Evolutionary conservation across 2,888 invertebrate genomes (phyloP).

Genomic region (Cheilosia pagana): DNA sequence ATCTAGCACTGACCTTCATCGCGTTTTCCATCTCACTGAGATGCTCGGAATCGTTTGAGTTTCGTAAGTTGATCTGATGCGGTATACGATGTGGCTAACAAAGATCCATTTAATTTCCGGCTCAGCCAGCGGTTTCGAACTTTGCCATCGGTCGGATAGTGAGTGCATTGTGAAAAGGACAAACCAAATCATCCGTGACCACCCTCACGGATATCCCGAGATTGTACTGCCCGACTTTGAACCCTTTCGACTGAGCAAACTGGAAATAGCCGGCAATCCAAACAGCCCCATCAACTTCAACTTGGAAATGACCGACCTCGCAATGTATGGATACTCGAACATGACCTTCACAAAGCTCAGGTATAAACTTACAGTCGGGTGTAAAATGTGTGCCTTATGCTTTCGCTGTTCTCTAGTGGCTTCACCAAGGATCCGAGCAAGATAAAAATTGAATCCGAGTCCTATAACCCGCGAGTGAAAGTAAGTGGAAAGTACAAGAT

Average conservation of each 20-base stretch:
- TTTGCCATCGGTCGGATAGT: constrained; percentile 76
- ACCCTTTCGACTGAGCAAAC: constrained; percentile 71
- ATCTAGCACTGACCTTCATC: background rate
- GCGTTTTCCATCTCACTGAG: background rate
- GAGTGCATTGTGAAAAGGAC: constrained; percentile 76
- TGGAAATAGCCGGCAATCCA: constrained; percentile 74
- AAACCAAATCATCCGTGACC: constrained; percentile 58
- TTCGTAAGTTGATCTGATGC: constrained; percentile 13
- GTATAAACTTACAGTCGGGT: constrained; percentile 4
- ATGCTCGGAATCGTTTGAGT: constrained; percentile 3
- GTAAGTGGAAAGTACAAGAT: constrained; percentile 77
- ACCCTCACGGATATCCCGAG: constrained; percentile 76
- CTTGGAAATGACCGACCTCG: constrained; percentile 75
- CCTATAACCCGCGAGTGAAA: constrained; percentile 55
- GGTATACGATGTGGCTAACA: no score
- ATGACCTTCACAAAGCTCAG: constrained; percentile 59
- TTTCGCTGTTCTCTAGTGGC: constrained; percentile 69
- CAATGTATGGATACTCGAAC: constrained; percentile 74
- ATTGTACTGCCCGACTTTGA: constrained; percentile 72
- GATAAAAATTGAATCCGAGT: constrained; percentile 67
- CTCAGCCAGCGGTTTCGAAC: constrained; percentile 29
- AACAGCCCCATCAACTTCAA: constrained; percentile 76
- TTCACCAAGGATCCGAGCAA: constrained; percentile 76
- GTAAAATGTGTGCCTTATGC: no score
- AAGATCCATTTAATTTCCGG: background rate